Conservation (phyloP, 2,797 vertebrate species). For the Myripristis murdjan region DNA sequence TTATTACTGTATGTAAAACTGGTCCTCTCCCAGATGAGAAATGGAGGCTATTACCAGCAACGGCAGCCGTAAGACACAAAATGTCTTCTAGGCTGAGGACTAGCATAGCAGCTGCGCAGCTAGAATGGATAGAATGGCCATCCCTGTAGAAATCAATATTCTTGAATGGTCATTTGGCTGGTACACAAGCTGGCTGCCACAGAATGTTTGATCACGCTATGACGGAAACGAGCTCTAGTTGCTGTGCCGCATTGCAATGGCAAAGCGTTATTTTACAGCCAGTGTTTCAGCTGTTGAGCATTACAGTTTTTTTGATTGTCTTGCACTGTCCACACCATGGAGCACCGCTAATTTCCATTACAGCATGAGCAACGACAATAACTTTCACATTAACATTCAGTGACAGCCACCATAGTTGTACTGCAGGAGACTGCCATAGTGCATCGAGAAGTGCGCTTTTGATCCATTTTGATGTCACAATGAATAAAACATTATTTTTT, state of each 20-base stretch:
- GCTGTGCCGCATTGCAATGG: no score
- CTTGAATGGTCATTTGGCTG: no score
- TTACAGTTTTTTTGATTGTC: neutral
- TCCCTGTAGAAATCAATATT: slow-evolving; percentile 3
- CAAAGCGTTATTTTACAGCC: neutral
- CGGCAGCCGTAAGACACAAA: slow-evolving; percentile 23
- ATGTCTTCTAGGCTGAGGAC: neutral
- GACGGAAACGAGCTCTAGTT: neutral
- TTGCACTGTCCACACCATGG: no score
- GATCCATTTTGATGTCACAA: no score
- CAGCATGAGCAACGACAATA: no score
- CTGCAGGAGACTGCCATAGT: no score
- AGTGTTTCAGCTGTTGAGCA: no score
- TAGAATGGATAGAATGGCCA: slow-evolving; percentile 1
- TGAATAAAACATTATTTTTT: no score
- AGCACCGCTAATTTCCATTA: no score
- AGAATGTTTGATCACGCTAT: neutral
- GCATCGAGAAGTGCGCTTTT: no score
- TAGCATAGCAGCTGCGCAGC: neutral
- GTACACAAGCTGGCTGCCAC: neutral
- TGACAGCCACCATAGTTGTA: no score
- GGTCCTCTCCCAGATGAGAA: slow-evolving; percentile 52
- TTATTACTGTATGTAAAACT: slow-evolving; percentile 57
- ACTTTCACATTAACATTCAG: no score
- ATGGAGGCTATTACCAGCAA: slow-evolving; percentile 44